These are phyloP conservation scores for Hestina assimilis DNA, from an alignment of 1,140 invertebrate genomes.

Conservation along the genomic window DNA sequence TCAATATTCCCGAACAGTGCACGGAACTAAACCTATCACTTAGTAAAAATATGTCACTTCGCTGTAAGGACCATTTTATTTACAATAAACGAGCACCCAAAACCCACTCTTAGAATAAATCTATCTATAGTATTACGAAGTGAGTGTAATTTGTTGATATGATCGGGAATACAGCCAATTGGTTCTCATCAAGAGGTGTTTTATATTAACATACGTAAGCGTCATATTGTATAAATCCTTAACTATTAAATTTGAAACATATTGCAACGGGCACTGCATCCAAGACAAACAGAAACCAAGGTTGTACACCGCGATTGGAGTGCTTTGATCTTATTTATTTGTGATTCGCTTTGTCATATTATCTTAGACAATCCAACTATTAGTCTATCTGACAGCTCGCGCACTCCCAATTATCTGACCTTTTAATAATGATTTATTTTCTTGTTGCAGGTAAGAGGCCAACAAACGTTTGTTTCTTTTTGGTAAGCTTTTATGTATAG, in stretches of 20 bases:
- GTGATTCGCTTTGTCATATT: slow-evolving; percentile 5
- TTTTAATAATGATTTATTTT: slow-evolving; percentile 13
- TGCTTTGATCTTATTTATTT: slow-evolving; percentile 22
- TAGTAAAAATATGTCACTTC: slow-evolving; percentile 3
- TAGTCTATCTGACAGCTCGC: slow-evolving; percentile 1
- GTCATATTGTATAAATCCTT: slow-evolving; percentile 38
- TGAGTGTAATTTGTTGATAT: slow-evolving; percentile 52
- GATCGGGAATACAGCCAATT: slow-evolving; percentile 45
- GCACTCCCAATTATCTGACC: not conserved
- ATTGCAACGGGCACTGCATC: slow-evolving; percentile 30
- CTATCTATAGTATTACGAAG: slow-evolving; percentile 42
- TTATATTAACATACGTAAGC: slow-evolving; percentile 39
- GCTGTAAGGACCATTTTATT: slow-evolving; percentile 28
- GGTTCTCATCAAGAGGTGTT: slow-evolving; percentile 48
- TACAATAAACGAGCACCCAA: slow-evolving; percentile 39
- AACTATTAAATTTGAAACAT: slow-evolving; percentile 38
- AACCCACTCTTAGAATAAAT: slow-evolving; percentile 52
- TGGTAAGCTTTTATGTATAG: not conserved
- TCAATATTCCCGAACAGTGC: not conserved
- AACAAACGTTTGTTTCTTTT: not conserved
- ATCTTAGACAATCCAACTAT: slow-evolving; percentile 2
- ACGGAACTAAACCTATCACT: slow-evolving; percentile 5
- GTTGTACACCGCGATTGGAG: slow-evolving; percentile 16
- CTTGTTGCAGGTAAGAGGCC: slow-evolving; percentile 24
- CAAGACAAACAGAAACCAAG: slow-evolving; percentile 45